These are phyloP conservation scores for Gymnogyps californianus DNA, from an alignment of 2,113 vertebrate species.

Conservation along the genomic window DNA sequence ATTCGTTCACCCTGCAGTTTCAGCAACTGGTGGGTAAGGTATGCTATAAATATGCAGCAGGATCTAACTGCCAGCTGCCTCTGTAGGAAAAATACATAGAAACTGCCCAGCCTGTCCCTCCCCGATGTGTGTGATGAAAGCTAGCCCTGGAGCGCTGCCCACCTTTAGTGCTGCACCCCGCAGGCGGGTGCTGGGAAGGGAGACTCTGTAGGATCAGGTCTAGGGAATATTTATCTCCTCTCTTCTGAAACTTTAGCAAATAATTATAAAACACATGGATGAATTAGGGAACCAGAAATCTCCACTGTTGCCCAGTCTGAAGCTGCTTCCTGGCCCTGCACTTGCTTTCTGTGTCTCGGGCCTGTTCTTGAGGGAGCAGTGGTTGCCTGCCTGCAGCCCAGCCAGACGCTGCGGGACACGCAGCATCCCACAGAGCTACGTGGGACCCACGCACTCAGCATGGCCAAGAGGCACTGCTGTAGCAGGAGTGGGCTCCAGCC, in stretches of 20 bases:
- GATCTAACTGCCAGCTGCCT: not conserved
- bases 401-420: fast-evolving
- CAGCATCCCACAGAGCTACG: not conserved
- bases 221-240: not conserved
- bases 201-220: not conserved
- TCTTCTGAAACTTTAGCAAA: not conserved
- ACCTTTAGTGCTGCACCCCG: not conserved
- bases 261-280: not conserved
- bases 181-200: not conserved
- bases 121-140: fast-evolving
- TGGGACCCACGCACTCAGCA: fast-evolving
- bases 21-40: not conserved
- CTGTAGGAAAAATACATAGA: fast-evolving
- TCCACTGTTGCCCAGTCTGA: no score
- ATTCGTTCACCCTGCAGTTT: fast-evolving
- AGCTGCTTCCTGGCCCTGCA: not conserved
- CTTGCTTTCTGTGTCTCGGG: no score
- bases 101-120: not conserved
- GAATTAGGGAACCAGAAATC: not conserved
- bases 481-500: not conserved
- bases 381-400: not conserved
- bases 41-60: fast-evolving
- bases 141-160: fast-evolving
- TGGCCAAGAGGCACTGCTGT: not conserved
- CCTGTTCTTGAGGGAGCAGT: no score